Evolutionary conservation across 1,140 invertebrate genomes (phyloP).

Genomic region (Steinernema feltiae): DNA sequence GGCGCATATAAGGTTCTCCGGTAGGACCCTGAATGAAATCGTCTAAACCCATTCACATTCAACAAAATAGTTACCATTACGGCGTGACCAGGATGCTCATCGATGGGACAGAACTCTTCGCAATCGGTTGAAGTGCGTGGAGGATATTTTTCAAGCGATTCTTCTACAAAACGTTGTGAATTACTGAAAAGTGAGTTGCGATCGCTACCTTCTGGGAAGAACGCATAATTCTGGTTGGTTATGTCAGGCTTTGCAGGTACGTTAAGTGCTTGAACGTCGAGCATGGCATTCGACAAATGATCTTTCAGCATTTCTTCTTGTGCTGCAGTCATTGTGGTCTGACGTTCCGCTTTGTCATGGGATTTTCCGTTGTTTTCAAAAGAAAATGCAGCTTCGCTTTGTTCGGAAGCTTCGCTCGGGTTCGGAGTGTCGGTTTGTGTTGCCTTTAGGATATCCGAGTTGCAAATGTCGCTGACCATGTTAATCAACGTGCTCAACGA

Average conservation of each 20-base stretch:
- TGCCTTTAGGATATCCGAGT: background rate
- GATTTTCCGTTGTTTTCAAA: background rate
- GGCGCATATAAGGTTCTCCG: conserved; percentile 34
- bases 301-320: background rate
- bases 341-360: background rate
- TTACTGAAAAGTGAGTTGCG: no score
- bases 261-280: background rate
- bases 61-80: background rate
- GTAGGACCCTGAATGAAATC: conserved; percentile 25
- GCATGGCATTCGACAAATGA: background rate
- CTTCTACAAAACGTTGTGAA: background rate
- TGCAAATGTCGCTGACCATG: background rate
- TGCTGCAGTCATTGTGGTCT: background rate
- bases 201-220: background rate
- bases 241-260: background rate
- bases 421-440: background rate
- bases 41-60: background rate
- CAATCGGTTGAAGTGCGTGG: background rate
- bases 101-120: conserved; percentile 2
- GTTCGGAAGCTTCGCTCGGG: background rate
- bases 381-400: background rate
- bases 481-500: background rate
- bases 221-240: conserved; percentile 4
- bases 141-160: background rate
- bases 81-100: background rate